phyloP scores from a whole-genome alignment of 2,113 vertebrate species.

The Corythoichthys intestinalis region DNA sequence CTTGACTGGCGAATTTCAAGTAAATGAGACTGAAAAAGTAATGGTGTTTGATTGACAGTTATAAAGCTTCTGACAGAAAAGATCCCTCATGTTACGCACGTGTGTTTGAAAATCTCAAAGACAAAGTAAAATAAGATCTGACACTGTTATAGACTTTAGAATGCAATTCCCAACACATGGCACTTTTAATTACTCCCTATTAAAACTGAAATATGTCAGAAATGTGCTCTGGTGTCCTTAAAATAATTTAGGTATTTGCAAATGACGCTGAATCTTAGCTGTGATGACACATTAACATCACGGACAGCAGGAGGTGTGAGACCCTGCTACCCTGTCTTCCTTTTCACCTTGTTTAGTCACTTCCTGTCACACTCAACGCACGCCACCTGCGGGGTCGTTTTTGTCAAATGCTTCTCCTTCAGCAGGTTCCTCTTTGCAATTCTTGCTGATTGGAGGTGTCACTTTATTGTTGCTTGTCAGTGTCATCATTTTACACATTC shows the following conservation, averaged over 20 bases:
- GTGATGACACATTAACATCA: background rate
- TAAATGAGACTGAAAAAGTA: background rate
- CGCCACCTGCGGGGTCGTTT: slow-evolving; percentile 31
- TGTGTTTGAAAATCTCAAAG: slow-evolving; percentile 5
- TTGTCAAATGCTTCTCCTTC: slow-evolving; percentile 26
- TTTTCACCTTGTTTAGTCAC: slow-evolving; percentile 31
- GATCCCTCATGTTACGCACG: background rate
- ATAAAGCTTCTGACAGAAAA: background rate
- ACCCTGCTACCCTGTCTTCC: slow-evolving; percentile 16
- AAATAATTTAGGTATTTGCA: slow-evolving; percentile 12
- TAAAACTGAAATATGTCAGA: slow-evolving; percentile 5
- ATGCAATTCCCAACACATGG: slow-evolving; percentile 5
- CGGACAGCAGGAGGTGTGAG: slow-evolving; percentile 5
- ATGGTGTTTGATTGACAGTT: slow-evolving; percentile 1
- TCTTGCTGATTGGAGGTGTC: background rate
- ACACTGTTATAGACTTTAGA: background rate
- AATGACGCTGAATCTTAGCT: slow-evolving; percentile 5
- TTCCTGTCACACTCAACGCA: slow-evolving; percentile 26
- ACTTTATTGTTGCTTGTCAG: slow-evolving; percentile 7
- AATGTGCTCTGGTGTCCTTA: slow-evolving; percentile 11
- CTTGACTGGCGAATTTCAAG: background rate
- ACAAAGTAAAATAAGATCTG: background rate
- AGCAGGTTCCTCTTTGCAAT: slow-evolving; percentile 18
- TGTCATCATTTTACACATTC: background rate
- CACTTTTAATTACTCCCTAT: slow-evolving; percentile 16